Conservation (phyloP, 92 coral and sea anemone species). For the Porites divaricata region DNA sequence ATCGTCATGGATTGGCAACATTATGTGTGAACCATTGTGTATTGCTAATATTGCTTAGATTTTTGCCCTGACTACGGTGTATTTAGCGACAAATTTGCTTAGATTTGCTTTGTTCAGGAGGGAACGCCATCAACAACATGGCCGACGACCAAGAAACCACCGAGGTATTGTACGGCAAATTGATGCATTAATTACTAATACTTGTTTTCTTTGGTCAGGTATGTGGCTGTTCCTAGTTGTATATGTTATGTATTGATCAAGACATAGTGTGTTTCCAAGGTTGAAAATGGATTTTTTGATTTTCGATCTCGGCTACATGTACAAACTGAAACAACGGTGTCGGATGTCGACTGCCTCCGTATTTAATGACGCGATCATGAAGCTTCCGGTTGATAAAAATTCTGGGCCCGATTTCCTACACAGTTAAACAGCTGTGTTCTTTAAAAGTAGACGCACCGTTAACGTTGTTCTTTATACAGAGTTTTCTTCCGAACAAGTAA, state of each 20-base stretch:
- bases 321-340: neutral
- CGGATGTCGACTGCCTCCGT: neutral
- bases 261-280: too few relatives aligned
- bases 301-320: neutral
- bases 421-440: neutral
- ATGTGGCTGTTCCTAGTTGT: neutral
- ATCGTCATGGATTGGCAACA: neutral
- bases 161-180: conserved; percentile 19
- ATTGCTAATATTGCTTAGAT: neutral
- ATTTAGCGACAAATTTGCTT: conserved; percentile 8
- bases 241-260: neutral
- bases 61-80: neutral
- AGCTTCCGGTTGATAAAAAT: neutral
- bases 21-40: neutral
- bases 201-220: neutral
- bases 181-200: conserved; percentile 16
- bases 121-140: conserved; percentile 68
- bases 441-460: too few relatives aligned
- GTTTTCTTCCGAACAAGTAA: too few relatives aligned
- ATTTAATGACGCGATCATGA: neutral
- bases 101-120: conserved; percentile 49
- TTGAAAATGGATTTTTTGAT: neutral
- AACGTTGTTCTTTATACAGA: too few relatives aligned
- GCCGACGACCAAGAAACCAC: conserved; percentile 51
- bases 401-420: neutral